phyloP scores from a whole-genome alignment of 2,113 vertebrate species.

The Nyctereutes procyonoides region DNA sequence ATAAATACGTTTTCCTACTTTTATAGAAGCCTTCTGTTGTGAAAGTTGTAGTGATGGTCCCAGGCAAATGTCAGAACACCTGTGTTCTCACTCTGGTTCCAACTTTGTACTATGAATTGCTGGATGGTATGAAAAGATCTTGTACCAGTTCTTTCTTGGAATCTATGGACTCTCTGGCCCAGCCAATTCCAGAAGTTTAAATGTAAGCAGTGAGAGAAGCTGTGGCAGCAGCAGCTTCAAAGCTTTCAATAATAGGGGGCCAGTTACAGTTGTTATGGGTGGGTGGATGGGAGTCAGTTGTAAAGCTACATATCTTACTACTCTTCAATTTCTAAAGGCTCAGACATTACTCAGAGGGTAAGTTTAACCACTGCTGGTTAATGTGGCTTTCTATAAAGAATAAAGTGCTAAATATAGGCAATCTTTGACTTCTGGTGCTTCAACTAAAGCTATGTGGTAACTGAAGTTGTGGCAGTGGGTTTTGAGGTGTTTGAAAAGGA shows the following conservation, averaged over 20 bases:
- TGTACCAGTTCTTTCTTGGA: background rate
- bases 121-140: background rate
- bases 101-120: constrained; percentile 17
- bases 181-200: constrained; percentile 51
- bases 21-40: background rate
- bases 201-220: background rate
- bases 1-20: background rate
- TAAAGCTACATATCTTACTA: constrained; percentile 52
- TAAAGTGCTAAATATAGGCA: constrained; percentile 37
- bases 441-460: constrained; percentile 32
- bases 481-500: constrained; percentile 52
- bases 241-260: constrained; percentile 32
- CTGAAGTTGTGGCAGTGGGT: background rate
- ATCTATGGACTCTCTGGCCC: background rate
- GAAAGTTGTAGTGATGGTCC: constrained; percentile 8
- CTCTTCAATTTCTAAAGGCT: constrained; percentile 64
- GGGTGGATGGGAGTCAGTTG: constrained; percentile 23
- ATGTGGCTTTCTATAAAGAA: constrained; percentile 66
- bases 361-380: constrained; percentile 66
- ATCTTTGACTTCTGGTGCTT: constrained; percentile 59
- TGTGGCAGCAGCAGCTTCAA: constrained; percentile 40
- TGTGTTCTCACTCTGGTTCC: constrained; percentile 47
- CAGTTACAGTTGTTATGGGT: constrained; percentile 39
- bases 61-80: constrained; percentile 35
- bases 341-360: constrained; percentile 53